Evolutionary conservation across 2,113 vertebrate genomes (phyloP).

Genomic region (Calidris pygmaea): DNA sequence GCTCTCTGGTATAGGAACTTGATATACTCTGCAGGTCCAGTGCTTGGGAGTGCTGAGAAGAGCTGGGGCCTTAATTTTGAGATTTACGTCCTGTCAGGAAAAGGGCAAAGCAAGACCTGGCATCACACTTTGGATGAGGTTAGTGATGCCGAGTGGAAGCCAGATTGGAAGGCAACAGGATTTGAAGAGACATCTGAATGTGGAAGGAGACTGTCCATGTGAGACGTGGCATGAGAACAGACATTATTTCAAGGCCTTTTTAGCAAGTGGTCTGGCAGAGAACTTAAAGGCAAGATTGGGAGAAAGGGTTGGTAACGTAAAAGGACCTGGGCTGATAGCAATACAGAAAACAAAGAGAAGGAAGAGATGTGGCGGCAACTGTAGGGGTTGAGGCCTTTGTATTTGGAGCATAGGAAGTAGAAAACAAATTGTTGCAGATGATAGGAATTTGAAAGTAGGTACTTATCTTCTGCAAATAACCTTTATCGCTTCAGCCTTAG

Average conservation of each 20-base stretch:
- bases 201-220: rapidly evolving
- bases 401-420: background rate
- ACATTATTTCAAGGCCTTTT: background rate
- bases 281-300: background rate
- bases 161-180: background rate
- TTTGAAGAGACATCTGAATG: background rate
- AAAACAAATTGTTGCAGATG: background rate
- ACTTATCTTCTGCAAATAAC: constrained; percentile 14
- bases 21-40: background rate
- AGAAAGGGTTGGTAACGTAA: background rate
- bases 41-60: background rate
- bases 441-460: background rate
- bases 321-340: background rate
- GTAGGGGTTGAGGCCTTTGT: background rate
- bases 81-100: background rate
- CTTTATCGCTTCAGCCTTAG: background rate
- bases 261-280: background rate
- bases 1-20: background rate
- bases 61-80: background rate
- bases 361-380: background rate
- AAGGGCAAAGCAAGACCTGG: background rate
- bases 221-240: background rate
- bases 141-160: background rate
- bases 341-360: background rate
- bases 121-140: background rate